Evolutionary conservation across 2,888 invertebrate genomes (phyloP).

Genomic region (Podotricha telesiphe): DNA sequence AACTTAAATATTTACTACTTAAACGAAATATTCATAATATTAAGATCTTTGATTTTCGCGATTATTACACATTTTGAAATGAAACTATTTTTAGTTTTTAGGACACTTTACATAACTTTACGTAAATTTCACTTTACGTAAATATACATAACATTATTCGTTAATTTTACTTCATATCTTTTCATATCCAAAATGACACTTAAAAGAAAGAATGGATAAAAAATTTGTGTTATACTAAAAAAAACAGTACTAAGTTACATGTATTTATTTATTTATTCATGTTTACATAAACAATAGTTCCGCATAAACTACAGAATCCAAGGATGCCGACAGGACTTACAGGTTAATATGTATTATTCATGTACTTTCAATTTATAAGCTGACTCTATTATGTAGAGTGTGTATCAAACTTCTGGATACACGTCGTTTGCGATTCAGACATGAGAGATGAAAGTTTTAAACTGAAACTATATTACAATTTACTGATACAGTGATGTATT

Average conservation of each 20-base stretch:
- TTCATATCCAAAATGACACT: too few relatives aligned
- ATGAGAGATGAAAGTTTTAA: conserved; percentile 33
- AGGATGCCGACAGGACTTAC: conserved; percentile 17
- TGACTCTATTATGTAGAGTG: conserved; percentile 32
- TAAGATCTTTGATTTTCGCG: too few relatives aligned
- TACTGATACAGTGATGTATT: neutral
- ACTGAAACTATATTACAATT: conserved; percentile 15
- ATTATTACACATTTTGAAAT: too few relatives aligned
- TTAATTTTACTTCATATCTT: too few relatives aligned
- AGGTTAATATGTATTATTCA: conserved; percentile 33
- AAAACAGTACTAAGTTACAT: neutral
- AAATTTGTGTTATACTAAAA: too few relatives aligned
- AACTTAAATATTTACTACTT: too few relatives aligned
- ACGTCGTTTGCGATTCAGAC: conserved; percentile 45
- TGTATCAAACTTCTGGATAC: conserved; percentile 41
- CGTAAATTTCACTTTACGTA: too few relatives aligned
- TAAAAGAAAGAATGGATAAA: too few relatives aligned
- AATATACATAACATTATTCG: too few relatives aligned
- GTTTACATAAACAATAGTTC: conserved; percentile 7
- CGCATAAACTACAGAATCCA: conserved; percentile 6
- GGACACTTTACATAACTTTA: too few relatives aligned
- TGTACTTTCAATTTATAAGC: conserved; percentile 37
- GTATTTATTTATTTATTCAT: neutral
- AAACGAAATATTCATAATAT: too few relatives aligned
- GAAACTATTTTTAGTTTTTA: too few relatives aligned